Base-by-base conservation (phyloP, 35 echinoderm and acorn worm genomes). In the Antedon bifida region DNA sequence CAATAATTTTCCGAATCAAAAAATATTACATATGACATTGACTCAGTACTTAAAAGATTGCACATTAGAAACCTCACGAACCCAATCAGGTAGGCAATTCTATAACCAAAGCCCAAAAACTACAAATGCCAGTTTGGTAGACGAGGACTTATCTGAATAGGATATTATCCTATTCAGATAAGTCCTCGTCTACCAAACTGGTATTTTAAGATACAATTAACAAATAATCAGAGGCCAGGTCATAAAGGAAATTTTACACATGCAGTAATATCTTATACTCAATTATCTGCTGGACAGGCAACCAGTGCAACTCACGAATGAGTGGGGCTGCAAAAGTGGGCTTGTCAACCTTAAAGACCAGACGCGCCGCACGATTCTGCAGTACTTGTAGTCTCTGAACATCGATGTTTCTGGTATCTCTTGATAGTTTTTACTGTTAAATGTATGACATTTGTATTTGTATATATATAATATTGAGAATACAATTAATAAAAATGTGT, bases 281-380 rank as follows among this genome's bases (percentile, higher is more conserved):
- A 10, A 64, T 64, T 64, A 2, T 64, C 51, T 89, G 75, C 81
- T 89, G 81, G 73, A 89, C 74, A 26, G 76, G 77, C 39, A 89
- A 76, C 82, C 88, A 89, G 26, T 89, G 82, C 39, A 89, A 75
- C 82, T 80, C 39, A 30, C 88, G 82, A 36, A 89, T 34, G 34
- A 89, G 44, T 16, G 81, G 76, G 30, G 75, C 30, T 31, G 82
- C 83, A 46, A 28, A 55, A 35, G 64, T 84, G 75, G 76, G 46
- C 46, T 77, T 84, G 35, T 45, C 38, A 30, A 42, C 4, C 31
- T 75, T n/a, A 73, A 36, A 80, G 42, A 89, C 85, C n/a, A n/a
- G n/a, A n/a, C n/a, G n/a, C n/a, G n/a, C n/a, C n/a, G n/a, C 83
- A 74, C 83, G 76, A 76, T 79, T 89, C 74, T 85, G 88, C 34